These are phyloP conservation scores for Temnothorax longispinosus DNA, from an alignment of 1,140 invertebrate genomes.

Conservation along the genomic window DNA sequence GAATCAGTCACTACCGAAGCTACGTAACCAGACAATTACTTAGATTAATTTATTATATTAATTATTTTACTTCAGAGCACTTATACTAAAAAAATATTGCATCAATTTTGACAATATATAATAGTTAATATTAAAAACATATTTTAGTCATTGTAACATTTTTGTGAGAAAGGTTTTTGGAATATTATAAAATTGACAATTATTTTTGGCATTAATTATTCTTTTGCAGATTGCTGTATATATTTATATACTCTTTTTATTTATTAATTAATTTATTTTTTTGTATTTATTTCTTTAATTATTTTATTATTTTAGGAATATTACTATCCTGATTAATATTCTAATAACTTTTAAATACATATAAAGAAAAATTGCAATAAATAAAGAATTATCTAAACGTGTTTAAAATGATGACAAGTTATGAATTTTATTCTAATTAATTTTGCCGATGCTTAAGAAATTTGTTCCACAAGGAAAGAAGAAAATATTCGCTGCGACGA, in stretches of 20 bases:
- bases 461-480: not conserved
- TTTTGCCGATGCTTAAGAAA: not conserved
- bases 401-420: not conserved
- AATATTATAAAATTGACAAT: not conserved
- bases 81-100: not conserved
- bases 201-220: not conserved
- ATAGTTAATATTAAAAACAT: not conserved
- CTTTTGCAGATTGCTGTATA: not conserved
- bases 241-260: not conserved
- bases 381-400: not conserved
- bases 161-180: not conserved
- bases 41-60: constrained; percentile 7
- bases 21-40: not conserved
- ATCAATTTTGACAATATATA: not conserved
- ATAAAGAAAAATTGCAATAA: not conserved
- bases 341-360: not conserved
- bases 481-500: not conserved
- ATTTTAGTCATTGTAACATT: not conserved
- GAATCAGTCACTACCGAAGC: constrained; percentile 4
- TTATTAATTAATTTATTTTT: not conserved
- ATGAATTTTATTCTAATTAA: not conserved
- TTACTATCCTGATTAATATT: not conserved
- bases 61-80: not conserved
- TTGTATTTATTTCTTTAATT: not conserved
- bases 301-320: not conserved